These are phyloP conservation scores for Ridgeia piscesae DNA, from an alignment of 1,140 invertebrate species.

Conservation along the genomic window DNA sequence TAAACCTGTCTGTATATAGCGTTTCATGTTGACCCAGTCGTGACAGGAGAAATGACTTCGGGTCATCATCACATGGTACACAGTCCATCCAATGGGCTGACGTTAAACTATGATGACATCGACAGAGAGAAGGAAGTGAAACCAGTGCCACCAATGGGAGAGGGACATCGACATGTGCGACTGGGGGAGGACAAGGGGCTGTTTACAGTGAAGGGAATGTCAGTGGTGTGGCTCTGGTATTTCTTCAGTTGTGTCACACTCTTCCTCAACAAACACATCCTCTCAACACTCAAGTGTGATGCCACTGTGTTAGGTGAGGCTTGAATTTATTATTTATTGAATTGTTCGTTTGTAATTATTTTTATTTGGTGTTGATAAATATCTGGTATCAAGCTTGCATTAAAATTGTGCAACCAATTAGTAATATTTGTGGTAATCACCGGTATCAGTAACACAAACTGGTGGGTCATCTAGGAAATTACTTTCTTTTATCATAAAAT, in stretches of 20 bases:
- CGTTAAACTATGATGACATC: not conserved
- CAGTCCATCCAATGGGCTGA: not conserved
- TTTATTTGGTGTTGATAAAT: no score
- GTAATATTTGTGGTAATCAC: no score
- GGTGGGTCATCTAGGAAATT: no score
- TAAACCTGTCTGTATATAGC: not conserved
- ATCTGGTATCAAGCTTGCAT: no score
- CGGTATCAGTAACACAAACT: no score
- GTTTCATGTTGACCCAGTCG: not conserved
- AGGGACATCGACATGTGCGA: not conserved
- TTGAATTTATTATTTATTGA: slow-evolving; percentile 31
- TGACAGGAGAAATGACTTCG: not conserved
- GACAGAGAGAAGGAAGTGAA: slow-evolving; percentile 8
- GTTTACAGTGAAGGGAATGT: slow-evolving; percentile 61
- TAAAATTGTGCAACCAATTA: no score
- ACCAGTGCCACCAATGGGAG: not conserved
- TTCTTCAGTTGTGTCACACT: slow-evolving; percentile 73
- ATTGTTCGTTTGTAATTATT: no score
- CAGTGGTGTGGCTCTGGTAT: slow-evolving; percentile 76
- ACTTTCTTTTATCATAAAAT: no score
- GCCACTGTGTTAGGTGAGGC: slow-evolving; percentile 74
- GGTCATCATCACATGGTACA: not conserved
- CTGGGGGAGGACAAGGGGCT: slow-evolving; percentile 8
- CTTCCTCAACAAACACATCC: slow-evolving; percentile 82
- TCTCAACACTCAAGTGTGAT: slow-evolving; percentile 76